Conservation (phyloP, 2,888 invertebrate species). For the Temnothorax rugatulus region DNA sequence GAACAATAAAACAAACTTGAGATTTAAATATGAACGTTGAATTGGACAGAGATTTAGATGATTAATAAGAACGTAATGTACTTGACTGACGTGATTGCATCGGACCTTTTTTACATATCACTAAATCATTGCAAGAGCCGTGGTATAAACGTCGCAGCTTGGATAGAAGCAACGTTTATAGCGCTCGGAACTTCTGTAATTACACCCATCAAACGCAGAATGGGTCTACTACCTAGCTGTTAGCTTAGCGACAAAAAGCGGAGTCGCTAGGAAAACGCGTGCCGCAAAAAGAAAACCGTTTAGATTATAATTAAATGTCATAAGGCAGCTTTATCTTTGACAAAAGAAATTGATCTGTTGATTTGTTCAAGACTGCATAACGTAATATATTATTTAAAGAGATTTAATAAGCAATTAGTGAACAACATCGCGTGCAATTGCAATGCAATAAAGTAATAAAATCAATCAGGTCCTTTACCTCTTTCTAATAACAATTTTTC, state of each 20-base stretch:
- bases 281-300: constrained; percentile 35
- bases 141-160: constrained; percentile 60
- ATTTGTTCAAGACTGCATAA: neutral
- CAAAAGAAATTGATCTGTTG: neutral
- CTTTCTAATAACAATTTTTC: neutral
- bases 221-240: constrained; percentile 45
- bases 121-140: constrained; percentile 54
- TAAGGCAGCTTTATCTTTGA: constrained; percentile 35
- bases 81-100: constrained; percentile 40
- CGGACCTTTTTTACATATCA: constrained; percentile 47
- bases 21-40: neutral
- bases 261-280: constrained; percentile 51
- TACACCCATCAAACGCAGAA: constrained; percentile 69
- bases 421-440: neutral
- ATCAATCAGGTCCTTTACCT: neutral
- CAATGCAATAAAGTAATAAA: neutral
- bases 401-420: neutral
- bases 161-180: constrained; percentile 58
- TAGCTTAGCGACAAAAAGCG: constrained; percentile 53
- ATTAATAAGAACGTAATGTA: constrained; percentile 1
- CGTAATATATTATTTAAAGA: neutral
- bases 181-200: constrained; percentile 63
- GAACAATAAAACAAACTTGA: neutral
- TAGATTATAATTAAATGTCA: constrained; percentile 65
- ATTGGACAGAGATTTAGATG: neutral